phyloP scores from a whole-genome alignment of 2,113 vertebrate species.

The Montifringilla adamsi region DNA sequence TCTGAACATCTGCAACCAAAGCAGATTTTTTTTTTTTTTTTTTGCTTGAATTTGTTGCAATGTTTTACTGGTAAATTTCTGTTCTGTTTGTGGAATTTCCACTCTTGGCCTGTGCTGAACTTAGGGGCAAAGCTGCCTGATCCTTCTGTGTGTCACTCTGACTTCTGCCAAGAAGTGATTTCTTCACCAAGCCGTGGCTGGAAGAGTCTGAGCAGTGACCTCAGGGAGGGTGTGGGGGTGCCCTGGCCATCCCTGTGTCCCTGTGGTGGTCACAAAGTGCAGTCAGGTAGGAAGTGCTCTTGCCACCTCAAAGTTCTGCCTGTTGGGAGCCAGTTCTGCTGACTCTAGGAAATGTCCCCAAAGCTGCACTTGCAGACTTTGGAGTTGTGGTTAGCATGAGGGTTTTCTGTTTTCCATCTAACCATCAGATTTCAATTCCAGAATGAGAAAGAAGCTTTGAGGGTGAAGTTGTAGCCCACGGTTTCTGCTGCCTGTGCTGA shows the following conservation, averaged over 20 bases:
- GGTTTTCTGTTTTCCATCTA: slow-evolving; percentile 28
- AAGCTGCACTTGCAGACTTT: not conserved
- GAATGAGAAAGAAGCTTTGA: slow-evolving; percentile 1
- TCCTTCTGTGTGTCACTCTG: not conserved
- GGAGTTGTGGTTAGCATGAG: slow-evolving; percentile 1
- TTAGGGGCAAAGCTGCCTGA: not conserved
- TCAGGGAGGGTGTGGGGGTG: not conserved
- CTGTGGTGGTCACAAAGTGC: rapidly evolving
- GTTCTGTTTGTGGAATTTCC: not conserved
- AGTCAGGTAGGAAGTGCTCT: not conserved
- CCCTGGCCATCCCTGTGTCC: not conserved
- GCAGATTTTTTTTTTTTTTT: not conserved
- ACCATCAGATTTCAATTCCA: slow-evolving; percentile 14
- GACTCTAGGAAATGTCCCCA: not conserved
- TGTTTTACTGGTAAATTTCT: not conserved
- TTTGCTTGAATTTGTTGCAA: not conserved
- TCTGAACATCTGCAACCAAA: not conserved
- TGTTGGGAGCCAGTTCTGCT: not conserved
- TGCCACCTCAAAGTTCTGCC: not conserved
- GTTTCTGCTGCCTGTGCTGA: not conserved
- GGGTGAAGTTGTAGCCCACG: not conserved
- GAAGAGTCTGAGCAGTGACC: not conserved
- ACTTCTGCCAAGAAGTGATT: not conserved
- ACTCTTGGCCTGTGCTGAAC: not conserved
- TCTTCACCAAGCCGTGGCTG: rapidly evolving